Percentiles rank a stretch among this genome's conserved stretches.
Conservation (phyloP, 1,140 invertebrate species). For the Pachypeltis micranthus region DNA sequence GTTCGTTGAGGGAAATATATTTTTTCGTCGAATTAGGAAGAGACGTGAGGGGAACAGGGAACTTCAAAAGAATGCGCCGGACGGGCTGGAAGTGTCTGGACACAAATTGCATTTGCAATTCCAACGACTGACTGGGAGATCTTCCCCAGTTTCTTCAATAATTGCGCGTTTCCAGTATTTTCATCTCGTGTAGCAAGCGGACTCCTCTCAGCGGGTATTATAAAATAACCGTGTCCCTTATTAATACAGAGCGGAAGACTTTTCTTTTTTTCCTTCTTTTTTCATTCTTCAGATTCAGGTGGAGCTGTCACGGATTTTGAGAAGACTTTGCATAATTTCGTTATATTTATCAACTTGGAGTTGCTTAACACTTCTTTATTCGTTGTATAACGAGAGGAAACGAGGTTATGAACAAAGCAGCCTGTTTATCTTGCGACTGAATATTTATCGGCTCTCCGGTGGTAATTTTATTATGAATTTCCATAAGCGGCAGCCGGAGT, state of each 20-base stretch:
- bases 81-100: neutral
- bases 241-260: neutral
- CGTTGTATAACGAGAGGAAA: neutral
- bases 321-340: neutral
- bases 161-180: slow-evolving; percentile 2
- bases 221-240: neutral
- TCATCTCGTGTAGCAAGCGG: too few relatives aligned
- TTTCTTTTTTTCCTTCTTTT: too few relatives aligned
- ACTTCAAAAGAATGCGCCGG: neutral
- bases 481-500: neutral
- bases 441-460: neutral
- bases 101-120: slow-evolving; percentile 9
- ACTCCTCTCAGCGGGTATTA: too few relatives aligned
- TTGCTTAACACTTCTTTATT: neutral
- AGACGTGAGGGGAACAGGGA: too few relatives aligned
- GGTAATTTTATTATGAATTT: slow-evolving; percentile 1
- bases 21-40: too few relatives aligned
- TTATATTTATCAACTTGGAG: slow-evolving; percentile 1
- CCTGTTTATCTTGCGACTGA: neutral
- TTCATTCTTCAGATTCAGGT: neutral
- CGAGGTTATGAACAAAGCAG: neutral
- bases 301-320: neutral
- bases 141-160: neutral
- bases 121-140: slow-evolving; percentile 3
- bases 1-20: too few relatives aligned